These are phyloP conservation scores for Microctonus aethiopoides DNA, from an alignment of 2,888 invertebrate genomes.

Conservation along the genomic window DNA sequence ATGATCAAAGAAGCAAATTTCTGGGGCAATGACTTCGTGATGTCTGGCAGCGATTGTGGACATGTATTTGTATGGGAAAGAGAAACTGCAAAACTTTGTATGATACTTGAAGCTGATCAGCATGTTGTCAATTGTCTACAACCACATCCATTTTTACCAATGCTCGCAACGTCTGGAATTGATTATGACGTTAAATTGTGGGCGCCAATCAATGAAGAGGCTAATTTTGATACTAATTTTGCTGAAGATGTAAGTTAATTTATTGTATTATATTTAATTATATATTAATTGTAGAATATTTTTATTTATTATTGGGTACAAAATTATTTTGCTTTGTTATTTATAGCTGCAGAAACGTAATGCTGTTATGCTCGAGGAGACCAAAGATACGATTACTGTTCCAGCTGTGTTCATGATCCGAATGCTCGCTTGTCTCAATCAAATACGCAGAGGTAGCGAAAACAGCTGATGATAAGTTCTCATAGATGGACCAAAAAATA, in stretches of 20 bases:
- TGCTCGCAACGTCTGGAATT: slow-evolving; percentile 87
- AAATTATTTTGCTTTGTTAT: neutral
- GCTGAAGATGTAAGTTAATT: slow-evolving; percentile 73
- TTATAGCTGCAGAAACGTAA: slow-evolving; percentile 79
- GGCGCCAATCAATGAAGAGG: slow-evolving; percentile 76
- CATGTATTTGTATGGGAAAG: slow-evolving; percentile 88
- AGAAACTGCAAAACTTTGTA: slow-evolving; percentile 76
- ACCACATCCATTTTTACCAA: slow-evolving; percentile 82
- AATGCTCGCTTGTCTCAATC: slow-evolving; percentile 77
- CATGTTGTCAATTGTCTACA: slow-evolving; percentile 88
- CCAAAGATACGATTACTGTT: slow-evolving; percentile 87
- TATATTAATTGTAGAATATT: neutral
- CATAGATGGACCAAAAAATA: slow-evolving; percentile 9
- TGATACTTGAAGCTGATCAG: slow-evolving; percentile 82
- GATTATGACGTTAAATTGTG: slow-evolving; percentile 89
- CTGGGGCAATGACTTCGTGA: slow-evolving; percentile 83
- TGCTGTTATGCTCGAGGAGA: slow-evolving; percentile 86
- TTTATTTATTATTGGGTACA: neutral
- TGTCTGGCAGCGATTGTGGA: slow-evolving; percentile 92
- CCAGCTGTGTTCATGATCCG: slow-evolving; percentile 88
- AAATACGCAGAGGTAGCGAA: slow-evolving; percentile 70
- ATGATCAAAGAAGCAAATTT: slow-evolving; percentile 90
- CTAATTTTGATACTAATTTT: slow-evolving; percentile 72
- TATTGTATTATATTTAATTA: slow-evolving; percentile 19
- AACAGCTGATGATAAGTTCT: slow-evolving; percentile 52